Base-by-base conservation (phyloP, 2,888 invertebrate species). In the Thera britannica region DNA sequence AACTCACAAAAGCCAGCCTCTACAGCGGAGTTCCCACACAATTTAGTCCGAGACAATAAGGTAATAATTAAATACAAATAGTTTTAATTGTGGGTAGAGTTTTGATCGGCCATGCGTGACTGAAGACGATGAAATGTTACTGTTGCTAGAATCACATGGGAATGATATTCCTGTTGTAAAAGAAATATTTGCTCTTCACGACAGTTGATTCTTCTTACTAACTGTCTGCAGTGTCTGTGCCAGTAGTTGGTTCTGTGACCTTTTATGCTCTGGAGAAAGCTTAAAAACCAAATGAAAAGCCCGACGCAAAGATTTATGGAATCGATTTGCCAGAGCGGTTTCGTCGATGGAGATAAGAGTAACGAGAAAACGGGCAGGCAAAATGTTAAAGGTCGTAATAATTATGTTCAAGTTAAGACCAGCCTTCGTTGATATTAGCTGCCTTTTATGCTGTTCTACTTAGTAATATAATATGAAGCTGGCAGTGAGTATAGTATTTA, bases 21-120 rank as follows among this genome's bases (percentile, higher is more conserved):
- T n/a, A 51, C 69, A 59, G 54, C 48, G 48, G 11, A 48, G 67
- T 80, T 82, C 82, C 75, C 82, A 81, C 82, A 77, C 77, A 67
- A 67, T 75, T 72, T 65, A 68, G 69, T 71, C 62, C 67, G 65
- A 77, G 64, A 81, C 80, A 81, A 81, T 77, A 76, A 77, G 68
- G 64, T 68, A 62, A 66, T 76, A 80, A 83, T 83, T 80, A 82
- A 68, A 76, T 71, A 72, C 68, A 74, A 79, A 79, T 78, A 78
- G 76, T 72, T 66, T 72, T 78, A 78, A 82, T 79, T 80, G 75
- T 68, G 68, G 69, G 60, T 76, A 70, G 68, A 69, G 68, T 67
- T 67, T 69, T 63, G 73, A 72, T 74, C 72, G 71, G 62, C 74
- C 71, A 73, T 72, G 77, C 81, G 78, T 77, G 77, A 67, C 71